A percentile compares a stretch with the other conserved stretches of the same genome.
Evolutionary conservation across 2,797 vertebrate species (phyloP).

Genomic region (Poeciliopsis turneri): DNA sequence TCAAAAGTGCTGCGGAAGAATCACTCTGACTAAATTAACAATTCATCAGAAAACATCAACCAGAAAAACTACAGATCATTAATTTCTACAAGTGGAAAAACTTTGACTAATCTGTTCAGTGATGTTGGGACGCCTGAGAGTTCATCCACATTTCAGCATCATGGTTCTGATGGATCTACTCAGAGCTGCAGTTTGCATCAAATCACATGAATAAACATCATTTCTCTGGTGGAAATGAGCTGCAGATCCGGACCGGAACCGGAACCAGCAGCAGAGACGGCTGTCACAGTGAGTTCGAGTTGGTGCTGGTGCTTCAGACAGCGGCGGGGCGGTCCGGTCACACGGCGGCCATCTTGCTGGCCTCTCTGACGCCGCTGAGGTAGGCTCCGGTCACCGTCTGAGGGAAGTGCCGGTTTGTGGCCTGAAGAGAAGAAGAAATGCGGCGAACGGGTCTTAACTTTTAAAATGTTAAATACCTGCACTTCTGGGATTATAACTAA

Average conservation of each 20-base stretch:
- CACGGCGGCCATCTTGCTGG: slow-evolving; percentile 93
- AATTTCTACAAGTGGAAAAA: slow-evolving; percentile 20
- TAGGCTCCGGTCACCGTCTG: slow-evolving; percentile 98
- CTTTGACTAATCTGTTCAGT: slow-evolving; percentile 18
- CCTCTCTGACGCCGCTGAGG: slow-evolving; percentile 95
- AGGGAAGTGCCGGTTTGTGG: slow-evolving; percentile 97
- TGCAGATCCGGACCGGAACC: background rate
- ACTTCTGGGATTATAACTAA: no score
- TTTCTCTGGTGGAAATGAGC: slow-evolving; percentile 22
- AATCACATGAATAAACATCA: slow-evolving; percentile 49
- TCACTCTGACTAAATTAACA: slow-evolving; percentile 17
- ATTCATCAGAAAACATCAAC: slow-evolving; percentile 22
- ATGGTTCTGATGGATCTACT: slow-evolving; percentile 12
- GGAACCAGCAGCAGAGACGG: slow-evolving; percentile 3
- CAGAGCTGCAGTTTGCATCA: background rate
- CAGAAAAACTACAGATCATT: slow-evolving; percentile 27
- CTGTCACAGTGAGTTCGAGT: slow-evolving; percentile 14
- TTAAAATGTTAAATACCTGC: background rate
- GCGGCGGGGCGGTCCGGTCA: slow-evolving; percentile 37
- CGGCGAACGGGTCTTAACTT: background rate
- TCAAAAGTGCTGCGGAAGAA: slow-evolving; percentile 59
- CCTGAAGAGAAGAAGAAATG: slow-evolving; percentile 71
- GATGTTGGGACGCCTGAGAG: slow-evolving; percentile 7
- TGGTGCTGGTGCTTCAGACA: slow-evolving; percentile 60
- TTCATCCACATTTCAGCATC: slow-evolving; percentile 41